phyloP scores from a whole-genome alignment of 2,113 vertebrate species.

The Procavia capensis region DNA sequence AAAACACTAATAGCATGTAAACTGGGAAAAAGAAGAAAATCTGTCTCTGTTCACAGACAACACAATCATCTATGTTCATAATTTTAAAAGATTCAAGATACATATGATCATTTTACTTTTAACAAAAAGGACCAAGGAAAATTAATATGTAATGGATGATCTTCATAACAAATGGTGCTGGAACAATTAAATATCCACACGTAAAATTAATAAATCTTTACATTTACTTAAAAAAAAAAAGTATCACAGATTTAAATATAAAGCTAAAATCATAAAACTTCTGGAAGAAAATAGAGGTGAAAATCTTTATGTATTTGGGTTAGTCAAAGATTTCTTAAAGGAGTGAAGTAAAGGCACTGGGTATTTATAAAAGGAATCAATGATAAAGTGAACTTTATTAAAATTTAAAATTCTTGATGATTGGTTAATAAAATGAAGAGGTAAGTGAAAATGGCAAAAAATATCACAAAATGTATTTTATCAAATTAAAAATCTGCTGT shows the following conservation, averaged over 20 bases:
- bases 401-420: not conserved
- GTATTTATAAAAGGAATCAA: not conserved
- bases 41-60: not conserved
- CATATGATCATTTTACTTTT: not conserved
- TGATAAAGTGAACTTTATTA: not conserved
- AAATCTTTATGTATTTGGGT: not conserved
- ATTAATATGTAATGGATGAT: not conserved
- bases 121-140: not conserved
- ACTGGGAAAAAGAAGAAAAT: not conserved
- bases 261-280: not conserved
- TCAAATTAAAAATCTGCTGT: conserved; percentile 5
- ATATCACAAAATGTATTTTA: not conserved
- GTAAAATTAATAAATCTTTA: not conserved
- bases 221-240: not conserved
- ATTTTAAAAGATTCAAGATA: not conserved
- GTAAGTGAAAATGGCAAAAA: not conserved
- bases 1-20: not conserved
- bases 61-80: not conserved
- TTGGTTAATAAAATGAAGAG: not conserved
- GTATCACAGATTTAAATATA: not conserved
- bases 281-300: not conserved
- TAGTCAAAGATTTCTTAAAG: not conserved
- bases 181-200: not conserved
- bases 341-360: not conserved
- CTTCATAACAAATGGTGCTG: too few species aligned